Conservation (phyloP, 2,888 invertebrate species). For the Pristionchus fissidentatus region DNA sequence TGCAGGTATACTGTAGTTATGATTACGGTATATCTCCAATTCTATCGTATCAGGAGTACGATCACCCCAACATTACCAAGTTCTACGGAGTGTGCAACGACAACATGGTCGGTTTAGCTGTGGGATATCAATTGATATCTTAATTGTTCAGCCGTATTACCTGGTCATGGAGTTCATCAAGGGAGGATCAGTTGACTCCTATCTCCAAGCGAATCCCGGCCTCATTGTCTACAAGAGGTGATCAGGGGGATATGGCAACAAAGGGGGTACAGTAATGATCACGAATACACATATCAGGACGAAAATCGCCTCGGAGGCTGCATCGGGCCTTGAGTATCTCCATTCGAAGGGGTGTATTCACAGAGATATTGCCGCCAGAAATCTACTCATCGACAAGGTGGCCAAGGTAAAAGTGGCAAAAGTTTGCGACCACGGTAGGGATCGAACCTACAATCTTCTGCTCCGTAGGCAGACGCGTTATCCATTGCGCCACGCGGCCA, state of each 20-base stretch:
- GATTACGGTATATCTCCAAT: too few species aligned
- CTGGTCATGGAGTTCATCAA: conserved; percentile 58
- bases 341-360: conserved; percentile 53
- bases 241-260: neutral
- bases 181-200: conserved; percentile 54
- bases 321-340: conserved; percentile 56
- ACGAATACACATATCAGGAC: too few species aligned
- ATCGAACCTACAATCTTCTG: conserved; percentile 76
- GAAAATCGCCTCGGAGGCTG: conserved; percentile 55
- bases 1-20: conserved; percentile 49
- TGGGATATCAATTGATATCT: neutral
- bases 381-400: conserved; percentile 51
- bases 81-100: conserved; percentile 59
- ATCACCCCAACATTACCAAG: conserved; percentile 51
- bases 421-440: conserved; percentile 65
- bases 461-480: conserved; percentile 75
- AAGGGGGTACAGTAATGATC: too few species aligned
- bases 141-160: conserved; percentile 51
- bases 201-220: conserved; percentile 43
- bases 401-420: conserved; percentile 45
- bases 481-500: conserved; percentile 62
- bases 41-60: conserved; percentile 46
- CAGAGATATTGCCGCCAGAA: conserved; percentile 53
- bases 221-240: neutral
- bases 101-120: conserved; percentile 3